Evolutionary conservation across 2,888 invertebrate genomes (phyloP).

Genomic region (Drosophila ustulata): DNA sequence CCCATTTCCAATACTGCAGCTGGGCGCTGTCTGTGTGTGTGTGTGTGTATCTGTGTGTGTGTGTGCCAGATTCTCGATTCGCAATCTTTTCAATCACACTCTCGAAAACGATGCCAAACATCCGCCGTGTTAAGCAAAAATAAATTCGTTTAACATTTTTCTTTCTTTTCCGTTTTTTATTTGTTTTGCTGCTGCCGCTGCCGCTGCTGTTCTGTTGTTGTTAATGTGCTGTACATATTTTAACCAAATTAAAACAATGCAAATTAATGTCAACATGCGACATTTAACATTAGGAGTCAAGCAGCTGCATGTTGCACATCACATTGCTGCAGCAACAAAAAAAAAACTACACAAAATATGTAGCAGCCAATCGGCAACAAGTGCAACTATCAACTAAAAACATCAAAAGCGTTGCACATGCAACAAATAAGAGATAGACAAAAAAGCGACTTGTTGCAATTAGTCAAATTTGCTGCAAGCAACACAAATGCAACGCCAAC

Average conservation of each 20-base stretch:
- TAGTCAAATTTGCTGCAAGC: conserved; percentile 69
- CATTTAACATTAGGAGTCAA: conserved; percentile 71
- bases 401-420: conserved; percentile 57
- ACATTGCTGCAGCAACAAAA: neutral
- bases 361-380: conserved; percentile 38
- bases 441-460: conserved; percentile 55
- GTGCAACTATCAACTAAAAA: conserved; percentile 49
- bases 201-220: neutral
- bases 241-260: conserved; percentile 54
- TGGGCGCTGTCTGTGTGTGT: neutral
- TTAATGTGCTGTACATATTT: conserved; percentile 3
- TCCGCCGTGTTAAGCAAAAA: conserved; percentile 48
- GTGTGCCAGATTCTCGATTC: conserved; percentile 49
- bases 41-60: neutral
- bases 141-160: conserved; percentile 39
- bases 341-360: conserved; percentile 8
- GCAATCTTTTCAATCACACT: conserved; percentile 42
- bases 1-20: conserved; percentile 10
- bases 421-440: conserved; percentile 11
- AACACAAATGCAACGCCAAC: neutral
- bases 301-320: conserved; percentile 59
- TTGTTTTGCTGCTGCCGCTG: neutral
- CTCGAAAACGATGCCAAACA: conserved; percentile 67
- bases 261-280: conserved; percentile 68
- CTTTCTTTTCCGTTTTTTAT: neutral